Evolutionary conservation across 2,113 vertebrate genomes (phyloP).

Genomic region (Eidolon helvum): DNA sequence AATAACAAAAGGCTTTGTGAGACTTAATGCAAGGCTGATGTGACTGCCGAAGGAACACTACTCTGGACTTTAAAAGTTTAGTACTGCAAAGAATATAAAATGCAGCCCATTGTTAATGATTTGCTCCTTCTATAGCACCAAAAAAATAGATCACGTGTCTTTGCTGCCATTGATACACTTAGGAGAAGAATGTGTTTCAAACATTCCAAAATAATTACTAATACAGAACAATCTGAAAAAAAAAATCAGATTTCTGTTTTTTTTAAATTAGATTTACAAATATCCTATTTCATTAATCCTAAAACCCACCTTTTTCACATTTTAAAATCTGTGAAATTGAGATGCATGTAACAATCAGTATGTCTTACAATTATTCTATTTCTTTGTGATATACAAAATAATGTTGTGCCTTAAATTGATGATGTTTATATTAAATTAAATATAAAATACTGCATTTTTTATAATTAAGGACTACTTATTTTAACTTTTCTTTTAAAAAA

Average conservation of each 20-base stretch:
- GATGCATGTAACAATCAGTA: not conserved
- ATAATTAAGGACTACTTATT: not conserved
- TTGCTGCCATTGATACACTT: not conserved
- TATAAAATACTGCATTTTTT: not conserved
- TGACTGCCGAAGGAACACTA: not conserved
- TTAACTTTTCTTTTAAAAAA: not conserved
- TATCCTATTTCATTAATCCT: not conserved
- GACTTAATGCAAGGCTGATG: not conserved
- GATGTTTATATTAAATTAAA: not conserved
- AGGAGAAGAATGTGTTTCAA: not conserved
- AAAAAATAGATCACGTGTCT: not conserved
- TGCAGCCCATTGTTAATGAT: not conserved
- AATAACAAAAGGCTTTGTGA: constrained; percentile 13
- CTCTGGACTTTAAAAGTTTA: not conserved
- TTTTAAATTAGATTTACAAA: not conserved
- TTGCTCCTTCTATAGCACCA: not conserved
- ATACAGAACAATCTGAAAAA: not conserved
- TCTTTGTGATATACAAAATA: not conserved
- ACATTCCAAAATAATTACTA: not conserved
- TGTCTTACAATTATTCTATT: not conserved
- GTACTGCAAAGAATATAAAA: not conserved
- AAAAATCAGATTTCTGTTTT: not conserved
- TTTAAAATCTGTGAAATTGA: not conserved
- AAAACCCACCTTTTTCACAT: not conserved
- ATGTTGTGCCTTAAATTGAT: not conserved